Evolutionary conservation across 2,888 invertebrate genomes (phyloP).

Genomic region (Sesamia inferens): DNA sequence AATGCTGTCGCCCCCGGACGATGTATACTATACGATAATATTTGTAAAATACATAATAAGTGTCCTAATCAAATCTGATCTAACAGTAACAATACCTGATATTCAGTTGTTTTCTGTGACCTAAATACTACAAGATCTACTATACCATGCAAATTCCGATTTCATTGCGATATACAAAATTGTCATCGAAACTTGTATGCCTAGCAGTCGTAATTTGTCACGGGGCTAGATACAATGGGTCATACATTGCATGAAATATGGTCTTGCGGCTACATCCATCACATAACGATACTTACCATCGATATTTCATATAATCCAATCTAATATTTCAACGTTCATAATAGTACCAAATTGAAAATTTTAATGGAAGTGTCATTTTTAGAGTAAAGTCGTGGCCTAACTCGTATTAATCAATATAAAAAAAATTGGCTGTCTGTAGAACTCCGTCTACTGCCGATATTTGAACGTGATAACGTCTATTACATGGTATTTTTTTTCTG

Average conservation of each 20-base stretch:
- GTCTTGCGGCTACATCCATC: constrained; percentile 72
- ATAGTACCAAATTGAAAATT: constrained; percentile 46
- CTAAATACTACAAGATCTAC: constrained; percentile 58
- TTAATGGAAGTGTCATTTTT: constrained; percentile 46
- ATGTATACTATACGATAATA: no score
- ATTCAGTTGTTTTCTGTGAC: constrained; percentile 53
- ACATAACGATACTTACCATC: constrained; percentile 54
- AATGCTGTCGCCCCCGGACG: no score
- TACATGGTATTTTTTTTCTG: no score
- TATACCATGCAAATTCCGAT: constrained; percentile 65
- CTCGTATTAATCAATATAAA: constrained; percentile 3
- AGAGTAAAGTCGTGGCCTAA: constrained; percentile 15
- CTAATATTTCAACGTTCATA: constrained; percentile 56
- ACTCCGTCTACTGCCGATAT: no score
- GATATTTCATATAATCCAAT: constrained; percentile 61
- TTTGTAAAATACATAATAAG: constrained; percentile 34
- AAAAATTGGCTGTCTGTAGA: no score
- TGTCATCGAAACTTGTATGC: constrained; percentile 67
- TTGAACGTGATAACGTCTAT: no score
- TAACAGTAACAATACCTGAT: constrained; percentile 38
- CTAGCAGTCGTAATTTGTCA: constrained; percentile 78
- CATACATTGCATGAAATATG: constrained; percentile 78
- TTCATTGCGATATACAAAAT: constrained; percentile 66
- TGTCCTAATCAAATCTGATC: constrained; percentile 29
- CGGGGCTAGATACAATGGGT: constrained; percentile 78